These are phyloP conservation scores for Protomyctophum bolini DNA, from an alignment of 2,113 vertebrate genomes.

Conservation along the genomic window DNA sequence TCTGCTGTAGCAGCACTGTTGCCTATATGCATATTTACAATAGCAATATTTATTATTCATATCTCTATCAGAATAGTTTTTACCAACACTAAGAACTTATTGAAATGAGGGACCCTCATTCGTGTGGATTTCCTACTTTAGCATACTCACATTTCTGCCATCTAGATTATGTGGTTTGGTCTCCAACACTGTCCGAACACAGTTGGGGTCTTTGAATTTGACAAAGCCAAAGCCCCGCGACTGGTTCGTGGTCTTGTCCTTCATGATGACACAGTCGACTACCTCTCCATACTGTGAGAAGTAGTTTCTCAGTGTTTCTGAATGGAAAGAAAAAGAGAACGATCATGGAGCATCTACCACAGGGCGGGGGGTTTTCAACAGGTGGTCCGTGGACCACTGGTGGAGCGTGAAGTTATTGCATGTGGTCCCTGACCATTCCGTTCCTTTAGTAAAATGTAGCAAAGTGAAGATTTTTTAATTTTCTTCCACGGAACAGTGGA, in stretches of 20 bases:
- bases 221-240: slow-evolving; percentile 99
- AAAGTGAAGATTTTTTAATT: too few species aligned
- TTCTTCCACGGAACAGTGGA: too few species aligned
- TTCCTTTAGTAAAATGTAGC: too few species aligned
- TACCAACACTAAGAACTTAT: not conserved
- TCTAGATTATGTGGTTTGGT: slow-evolving; percentile 97
- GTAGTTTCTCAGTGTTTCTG: slow-evolving; percentile 97
- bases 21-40: slow-evolving; percentile 25
- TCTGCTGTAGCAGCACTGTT: not conserved
- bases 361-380: too few species aligned
- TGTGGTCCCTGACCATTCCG: too few species aligned
- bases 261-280: slow-evolving; percentile 99
- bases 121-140: slow-evolving; percentile 33
- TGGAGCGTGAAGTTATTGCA: too few species aligned
- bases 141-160: slow-evolving; percentile 94
- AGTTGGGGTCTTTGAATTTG: slow-evolving; percentile 99
- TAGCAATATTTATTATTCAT: slow-evolving; percentile 2
- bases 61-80: slow-evolving; percentile 35
- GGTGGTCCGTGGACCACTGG: too few species aligned
- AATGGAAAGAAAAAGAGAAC: slow-evolving; percentile 49
- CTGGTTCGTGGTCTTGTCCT: slow-evolving; percentile 99
- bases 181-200: slow-evolving; percentile 96
- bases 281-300: slow-evolving; percentile 99
- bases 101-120: slow-evolving; percentile 3
- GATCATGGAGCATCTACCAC: slow-evolving; percentile 6